Conservation (phyloP, 2,888 invertebrate species). For the Xanthorhoe designata region DNA sequence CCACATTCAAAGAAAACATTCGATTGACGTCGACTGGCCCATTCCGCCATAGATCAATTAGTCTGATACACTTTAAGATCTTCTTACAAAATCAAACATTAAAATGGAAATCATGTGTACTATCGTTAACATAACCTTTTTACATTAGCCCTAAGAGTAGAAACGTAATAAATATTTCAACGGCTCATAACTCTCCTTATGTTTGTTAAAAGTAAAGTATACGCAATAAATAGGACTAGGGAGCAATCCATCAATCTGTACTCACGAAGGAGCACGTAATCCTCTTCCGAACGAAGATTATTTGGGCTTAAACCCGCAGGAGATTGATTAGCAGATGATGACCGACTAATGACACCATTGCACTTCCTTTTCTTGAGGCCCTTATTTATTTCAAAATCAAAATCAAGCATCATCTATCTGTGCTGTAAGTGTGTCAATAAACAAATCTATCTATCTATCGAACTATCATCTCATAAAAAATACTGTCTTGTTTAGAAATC, state of each 20-base stretch:
- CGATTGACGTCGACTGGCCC: no score
- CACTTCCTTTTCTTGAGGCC: not conserved
- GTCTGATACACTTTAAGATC: not conserved
- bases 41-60: no score
- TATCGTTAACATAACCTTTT: no score
- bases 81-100: not conserved
- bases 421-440: no score
- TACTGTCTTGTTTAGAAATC: not conserved
- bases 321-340: constrained; percentile 39
- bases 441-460: no score
- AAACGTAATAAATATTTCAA: constrained; percentile 2
- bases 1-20: no score
- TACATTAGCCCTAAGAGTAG: not conserved
- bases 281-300: constrained; percentile 32
- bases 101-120: no score
- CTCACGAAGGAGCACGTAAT: constrained; percentile 31
- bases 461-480: not conserved
- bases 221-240: constrained; percentile 18
- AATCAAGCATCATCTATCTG: no score
- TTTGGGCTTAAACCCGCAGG: constrained; percentile 32
- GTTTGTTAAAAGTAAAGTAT: constrained; percentile 15
- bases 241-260: constrained; percentile 39
- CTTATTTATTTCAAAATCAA: constrained; percentile 14
- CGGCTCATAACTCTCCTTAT: not conserved
- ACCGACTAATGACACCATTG: constrained; percentile 20